phyloP scores from a whole-genome alignment of 2,113 vertebrate genomes.

The Cebus imitator region DNA sequence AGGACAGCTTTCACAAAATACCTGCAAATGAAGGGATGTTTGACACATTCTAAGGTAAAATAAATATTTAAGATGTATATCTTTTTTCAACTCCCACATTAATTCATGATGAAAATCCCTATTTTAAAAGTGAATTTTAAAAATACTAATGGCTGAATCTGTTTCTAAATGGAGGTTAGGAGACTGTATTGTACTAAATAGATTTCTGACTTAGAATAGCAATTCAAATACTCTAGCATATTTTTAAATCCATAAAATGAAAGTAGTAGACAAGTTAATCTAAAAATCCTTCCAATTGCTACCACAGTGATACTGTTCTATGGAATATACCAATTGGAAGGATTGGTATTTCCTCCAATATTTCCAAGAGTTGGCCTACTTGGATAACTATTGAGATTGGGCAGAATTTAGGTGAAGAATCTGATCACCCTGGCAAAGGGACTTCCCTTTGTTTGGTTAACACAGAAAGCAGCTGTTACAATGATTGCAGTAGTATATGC shows the following conservation, averaged over 20 bases:
- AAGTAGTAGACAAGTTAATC: neutral
- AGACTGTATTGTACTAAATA: neutral
- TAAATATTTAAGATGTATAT: neutral
- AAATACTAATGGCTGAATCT: neutral
- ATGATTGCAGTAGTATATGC: no score
- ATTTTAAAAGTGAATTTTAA: conserved; percentile 29
- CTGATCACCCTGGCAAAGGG: neutral
- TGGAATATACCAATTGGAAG: no score
- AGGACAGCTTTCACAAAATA: neutral
- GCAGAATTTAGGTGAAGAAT: conserved; percentile 38
- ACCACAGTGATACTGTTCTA: neutral
- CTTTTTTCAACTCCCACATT: neutral
- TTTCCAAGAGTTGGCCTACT: neutral
- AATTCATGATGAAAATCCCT: neutral
- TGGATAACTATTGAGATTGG: neutral
- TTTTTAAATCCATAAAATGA: conserved; percentile 47
- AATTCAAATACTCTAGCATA: neutral
- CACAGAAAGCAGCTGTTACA: no score
- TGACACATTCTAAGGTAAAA: conserved; percentile 15
- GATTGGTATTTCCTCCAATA: no score
- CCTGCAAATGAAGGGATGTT: neutral
- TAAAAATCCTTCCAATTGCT: neutral
- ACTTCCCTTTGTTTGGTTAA: neutral
- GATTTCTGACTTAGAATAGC: neutral
- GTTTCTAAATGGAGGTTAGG: neutral